These are phyloP conservation scores for Struthio camelus DNA, from an alignment of 2,113 vertebrate genomes.

Conservation along the genomic window DNA sequence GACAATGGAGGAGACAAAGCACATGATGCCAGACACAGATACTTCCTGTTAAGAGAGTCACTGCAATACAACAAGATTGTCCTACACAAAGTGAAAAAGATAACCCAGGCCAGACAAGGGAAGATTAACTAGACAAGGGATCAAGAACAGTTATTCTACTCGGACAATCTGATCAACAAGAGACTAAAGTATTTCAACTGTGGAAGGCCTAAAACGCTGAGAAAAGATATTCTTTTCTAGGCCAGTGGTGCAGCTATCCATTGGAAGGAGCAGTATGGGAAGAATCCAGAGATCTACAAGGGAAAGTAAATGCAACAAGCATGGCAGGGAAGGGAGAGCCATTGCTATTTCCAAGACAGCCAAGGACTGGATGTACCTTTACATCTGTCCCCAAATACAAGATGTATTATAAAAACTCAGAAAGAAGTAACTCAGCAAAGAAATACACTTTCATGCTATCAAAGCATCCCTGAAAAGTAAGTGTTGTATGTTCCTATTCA, in stretches of 20 bases:
- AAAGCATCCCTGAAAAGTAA: not conserved
- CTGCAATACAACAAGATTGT: not conserved
- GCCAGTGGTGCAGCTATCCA: not conserved
- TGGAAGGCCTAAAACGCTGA: not conserved
- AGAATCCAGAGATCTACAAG: not conserved
- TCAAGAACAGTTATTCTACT: not conserved
- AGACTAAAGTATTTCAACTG: not conserved
- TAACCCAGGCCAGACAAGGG: not conserved
- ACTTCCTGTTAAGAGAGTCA: not conserved
- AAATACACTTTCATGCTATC: not conserved
- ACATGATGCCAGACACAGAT: accelerated
- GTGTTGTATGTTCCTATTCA: not conserved
- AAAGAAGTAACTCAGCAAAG: not conserved
- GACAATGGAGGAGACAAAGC: not conserved
- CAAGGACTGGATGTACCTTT: not conserved
- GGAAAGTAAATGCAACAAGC: not conserved
- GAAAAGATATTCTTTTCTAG: not conserved
- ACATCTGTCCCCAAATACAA: not conserved
- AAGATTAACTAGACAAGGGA: not conserved
- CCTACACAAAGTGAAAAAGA: not conserved
- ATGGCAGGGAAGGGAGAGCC: not conserved
- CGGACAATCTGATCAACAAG: not conserved
- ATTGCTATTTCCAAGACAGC: not conserved
- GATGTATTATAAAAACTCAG: not conserved
- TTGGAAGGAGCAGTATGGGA: not conserved